Evolutionary conservation across 2,113 vertebrate genomes (phyloP), one percentile per base, ranked within the genome.

Genomic region (Brevimyrus niger): DNA sequence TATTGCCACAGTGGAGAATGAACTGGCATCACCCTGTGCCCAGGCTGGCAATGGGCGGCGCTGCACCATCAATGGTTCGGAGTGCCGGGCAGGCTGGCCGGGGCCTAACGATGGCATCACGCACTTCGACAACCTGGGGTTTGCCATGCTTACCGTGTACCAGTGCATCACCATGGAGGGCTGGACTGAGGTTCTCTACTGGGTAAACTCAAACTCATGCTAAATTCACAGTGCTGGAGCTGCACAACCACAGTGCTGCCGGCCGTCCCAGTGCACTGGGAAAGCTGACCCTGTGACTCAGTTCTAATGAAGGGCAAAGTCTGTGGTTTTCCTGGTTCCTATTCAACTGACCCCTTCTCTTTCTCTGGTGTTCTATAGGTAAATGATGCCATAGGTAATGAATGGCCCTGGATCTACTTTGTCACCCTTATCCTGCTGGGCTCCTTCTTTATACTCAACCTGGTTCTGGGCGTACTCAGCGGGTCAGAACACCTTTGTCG

Each of bases 351-450:
- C 15, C 65, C 73, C 17, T 58, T 38, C 23, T 38, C 35, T 38
- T n/a, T 27, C 31, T 15, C 46, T n/a, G 31, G 65, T 61, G 53
- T 11, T 23, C 19, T 53, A 47, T 91, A 99, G 98, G 97, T 99
- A 4, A 98, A 99, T 3, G 98, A 99, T 91, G 98, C 98, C 3
- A 97, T 98, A 4, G 98, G 98, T 58, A 98, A 98, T 27, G 97
- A 98, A 89, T 99, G 98, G 98, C 97, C 98, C 23, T 99, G 98
- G 98, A 97, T 99, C 90, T 98, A 96, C 90, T 99, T 99, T 1
- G 96, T 98, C 90, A 97, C 97, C 89, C 96, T 99, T 65, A 98
- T 99, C 89, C 94, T 99, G 27, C 95, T 99, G 9, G 98, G 98
- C 0, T 98, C 98, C 27, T 99, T 98, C 95, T 99, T 98, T 0